Base-by-base conservation (phyloP, 1,140 invertebrate species). In the Lysiphlebus fabarum region DNA sequence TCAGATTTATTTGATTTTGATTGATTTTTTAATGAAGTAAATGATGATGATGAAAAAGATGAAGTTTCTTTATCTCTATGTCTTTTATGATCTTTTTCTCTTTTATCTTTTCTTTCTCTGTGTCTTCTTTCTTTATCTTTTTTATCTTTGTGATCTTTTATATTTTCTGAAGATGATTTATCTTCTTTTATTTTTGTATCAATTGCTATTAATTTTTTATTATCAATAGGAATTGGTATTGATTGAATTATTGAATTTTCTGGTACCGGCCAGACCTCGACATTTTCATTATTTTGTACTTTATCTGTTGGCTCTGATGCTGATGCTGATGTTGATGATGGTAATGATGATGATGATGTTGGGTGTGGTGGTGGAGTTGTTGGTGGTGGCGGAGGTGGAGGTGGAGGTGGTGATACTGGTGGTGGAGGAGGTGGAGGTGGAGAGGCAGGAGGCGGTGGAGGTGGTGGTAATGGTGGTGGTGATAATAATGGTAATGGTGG, bases 1-100 rank as follows among this genome's bases (percentile, higher is more conserved):
- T 68, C 61, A 7, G 61, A 62, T 53, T 69, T 68, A 26, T 26
- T 26, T 26, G 17, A 26, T 26, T 26, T 26, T 26, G 17, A 2
- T 26, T 26, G n/a, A n/a, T n/a, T n/a, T n/a, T n/a, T n/a, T n/a
- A n/a, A n/a, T n/a, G n/a, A n/a, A n/a, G n/a, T n/a, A n/a, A n/a
- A n/a, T n/a, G n/a, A n/a, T n/a, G n/a, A n/a, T 26, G 17, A 26
- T 8, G 45, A n/a, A 17, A 58, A 61, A 4, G 62, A 59, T 45
- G 64, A 66, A 10, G 57, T 61, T 49, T 70, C 65, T n/a, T 65
- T 66, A 33, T 70, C 64, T n/a, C 64, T 66, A 14, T 67, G 68
- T n/a, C 66, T 68, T 9, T 65, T 67, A 14, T 65, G 68, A 40
- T 71, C 65, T 26, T 59, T 49, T 0, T 72, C 68, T 45, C 50